These are phyloP conservation scores for Rhabdophis nuchalis DNA, from an alignment of 2,797 vertebrate species.

Conservation along the genomic window DNA sequence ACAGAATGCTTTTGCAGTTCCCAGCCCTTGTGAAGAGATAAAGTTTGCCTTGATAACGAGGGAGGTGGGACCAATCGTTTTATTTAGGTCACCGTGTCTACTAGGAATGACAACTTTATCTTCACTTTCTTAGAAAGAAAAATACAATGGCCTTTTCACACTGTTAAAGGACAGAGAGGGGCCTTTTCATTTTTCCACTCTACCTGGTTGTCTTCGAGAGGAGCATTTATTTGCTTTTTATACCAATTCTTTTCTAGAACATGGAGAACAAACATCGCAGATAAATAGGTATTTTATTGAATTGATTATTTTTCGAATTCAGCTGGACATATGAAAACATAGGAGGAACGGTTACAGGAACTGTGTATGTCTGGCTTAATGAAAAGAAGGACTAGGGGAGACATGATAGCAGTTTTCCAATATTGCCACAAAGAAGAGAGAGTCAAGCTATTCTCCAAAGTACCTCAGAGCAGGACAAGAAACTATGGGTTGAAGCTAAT, in stretches of 20 bases:
- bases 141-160: constrained; percentile 15
- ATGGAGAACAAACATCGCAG: not conserved
- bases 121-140: constrained; percentile 52
- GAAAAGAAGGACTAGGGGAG: no score
- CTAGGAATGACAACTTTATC: constrained; percentile 40
- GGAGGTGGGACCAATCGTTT: constrained; percentile 33
- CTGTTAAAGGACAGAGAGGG: not conserved
- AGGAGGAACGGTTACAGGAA: no score
- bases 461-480: no score
- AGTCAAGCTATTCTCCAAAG: no score
- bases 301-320: not conserved
- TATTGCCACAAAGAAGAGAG: no score
- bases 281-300: not conserved
- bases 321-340: not conserved
- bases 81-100: constrained; percentile 38
- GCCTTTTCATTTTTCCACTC: not conserved
- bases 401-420: no score
- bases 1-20: constrained; percentile 33
- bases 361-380: no score
- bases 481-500: no score
- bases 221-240: not conserved
- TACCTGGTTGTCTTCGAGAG: not conserved
- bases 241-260: not conserved
- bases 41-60: constrained; percentile 50
- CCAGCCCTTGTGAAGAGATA: constrained; percentile 32